A percentile compares a stretch with the other conserved stretches of the same genome.
These are phyloP conservation scores for Micrasema minimum DNA, from an alignment of 1,140 invertebrate genomes.

Conservation along the genomic window DNA sequence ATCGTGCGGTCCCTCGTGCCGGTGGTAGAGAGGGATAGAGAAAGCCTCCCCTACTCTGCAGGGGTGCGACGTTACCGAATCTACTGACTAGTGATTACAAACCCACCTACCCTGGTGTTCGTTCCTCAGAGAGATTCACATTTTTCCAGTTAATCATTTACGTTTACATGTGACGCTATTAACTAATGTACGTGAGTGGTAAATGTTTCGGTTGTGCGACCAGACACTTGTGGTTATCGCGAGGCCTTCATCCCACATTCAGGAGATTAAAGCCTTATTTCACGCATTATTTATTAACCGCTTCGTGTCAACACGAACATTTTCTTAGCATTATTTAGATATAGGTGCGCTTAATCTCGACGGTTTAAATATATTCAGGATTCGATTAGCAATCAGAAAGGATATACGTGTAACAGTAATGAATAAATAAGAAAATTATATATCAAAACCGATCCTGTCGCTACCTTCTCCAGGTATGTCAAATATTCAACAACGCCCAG, in stretches of 20 bases:
- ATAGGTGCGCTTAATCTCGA: too few relatives aligned
- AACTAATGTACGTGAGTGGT: slow-evolving; percentile 7
- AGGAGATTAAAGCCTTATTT: slow-evolving; percentile 35
- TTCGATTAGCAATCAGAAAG: too few relatives aligned
- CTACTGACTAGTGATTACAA: slow-evolving; percentile 55
- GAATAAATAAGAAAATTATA: too few relatives aligned
- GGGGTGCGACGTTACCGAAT: slow-evolving; percentile 59
- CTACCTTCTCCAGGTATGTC: slow-evolving; percentile 9
- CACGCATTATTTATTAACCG: slow-evolving; percentile 42
- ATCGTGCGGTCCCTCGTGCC: slow-evolving; percentile 7
- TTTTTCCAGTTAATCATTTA: slow-evolving; percentile 21
- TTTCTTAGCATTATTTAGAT: not conserved
- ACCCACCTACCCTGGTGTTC: slow-evolving; percentile 31
- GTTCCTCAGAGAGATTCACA: slow-evolving; percentile 3
- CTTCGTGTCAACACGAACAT: slow-evolving; percentile 42
- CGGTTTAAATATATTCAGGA: too few relatives aligned
- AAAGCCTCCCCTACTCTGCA: slow-evolving; percentile 52
- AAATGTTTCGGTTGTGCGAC: not conserved
- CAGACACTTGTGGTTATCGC: not conserved
- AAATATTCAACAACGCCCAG: slow-evolving; percentile 47
- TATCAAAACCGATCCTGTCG: too few relatives aligned
- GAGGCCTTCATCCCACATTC: not conserved
- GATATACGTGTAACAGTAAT: too few relatives aligned
- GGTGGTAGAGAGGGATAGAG: slow-evolving; percentile 37
- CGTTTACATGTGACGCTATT: slow-evolving; percentile 27